Base-by-base conservation (phyloP, 1,140 invertebrate species). In the Heliconius nattereri region DNA sequence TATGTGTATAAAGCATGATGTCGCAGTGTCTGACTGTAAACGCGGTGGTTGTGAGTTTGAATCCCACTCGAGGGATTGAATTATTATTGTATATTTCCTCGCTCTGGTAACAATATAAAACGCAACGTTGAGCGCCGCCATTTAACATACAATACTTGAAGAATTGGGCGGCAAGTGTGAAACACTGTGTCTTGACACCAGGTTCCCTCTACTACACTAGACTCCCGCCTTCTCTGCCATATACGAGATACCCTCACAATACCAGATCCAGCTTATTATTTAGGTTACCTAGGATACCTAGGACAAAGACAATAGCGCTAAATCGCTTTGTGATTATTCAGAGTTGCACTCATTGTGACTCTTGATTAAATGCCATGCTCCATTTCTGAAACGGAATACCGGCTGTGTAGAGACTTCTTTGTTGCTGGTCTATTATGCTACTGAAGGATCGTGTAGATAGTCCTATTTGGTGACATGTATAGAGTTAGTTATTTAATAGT, bases 291-390 rank as follows among this genome's bases (percentile, higher is more conserved):
- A 60, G 57, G 57, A 60, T 60, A 60, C 57, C 57, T 66, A 66
- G 23, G 26, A 66, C 60, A 66, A 66, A 66, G 60, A 66, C 26
- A 66, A 66, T 66, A 29, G 60, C 23, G 60, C 13, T 13, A 66
- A 66, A 66, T 66, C 60, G 60, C 60, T 66, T 66, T 66, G 26
- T 66, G 60, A 66, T 66, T 66, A 66, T 66, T 66, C 60, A 66
- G 60, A 66, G 29, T 66, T 66, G 60, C 60, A 66, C 60, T 66
- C 60, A 66, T 66, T 66, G 29, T 29, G 60, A 29, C 60, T 66
- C 26, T 29, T 66, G 60, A 66, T 66, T 66, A 66, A 66, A 66
- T 66, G 60, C 60, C 60, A 66, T 66, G 60, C 60, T 66, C 60
- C 26, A 66, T 66, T 66, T 66, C 26, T 66, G 60, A 66, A 26